phyloP scores from a whole-genome alignment of 2,797 vertebrate species.

The Selene dorsalis region DNA sequence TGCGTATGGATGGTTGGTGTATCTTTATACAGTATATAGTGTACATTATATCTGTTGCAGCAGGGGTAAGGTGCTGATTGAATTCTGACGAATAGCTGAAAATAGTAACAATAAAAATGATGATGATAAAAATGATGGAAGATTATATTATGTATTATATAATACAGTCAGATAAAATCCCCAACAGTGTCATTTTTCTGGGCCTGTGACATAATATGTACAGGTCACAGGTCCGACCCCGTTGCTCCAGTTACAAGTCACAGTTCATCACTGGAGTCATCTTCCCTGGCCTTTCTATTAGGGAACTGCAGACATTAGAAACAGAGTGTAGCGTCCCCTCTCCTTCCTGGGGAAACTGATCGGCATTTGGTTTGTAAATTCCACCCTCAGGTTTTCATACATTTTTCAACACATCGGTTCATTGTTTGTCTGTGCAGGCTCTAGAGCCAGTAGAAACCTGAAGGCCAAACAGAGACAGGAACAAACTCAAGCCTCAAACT shows the following conservation, averaged over 20 bases:
- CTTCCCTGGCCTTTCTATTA: not conserved
- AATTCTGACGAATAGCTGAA: not conserved
- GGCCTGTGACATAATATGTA: not conserved
- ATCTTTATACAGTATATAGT: slow-evolving; percentile 6
- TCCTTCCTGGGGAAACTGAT: slow-evolving; percentile 38
- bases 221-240: not conserved
- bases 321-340: slow-evolving; percentile 1
- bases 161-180: not conserved
- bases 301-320: slow-evolving; percentile 16
- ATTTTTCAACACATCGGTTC: slow-evolving; percentile 64
- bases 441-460: slow-evolving; percentile 44
- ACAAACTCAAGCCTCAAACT: not conserved
- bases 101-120: not conserved
- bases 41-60: not conserved
- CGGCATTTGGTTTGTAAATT: slow-evolving; percentile 61
- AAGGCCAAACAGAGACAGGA: slow-evolving; percentile 9
- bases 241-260: not conserved
- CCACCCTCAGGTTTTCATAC: slow-evolving; percentile 57
- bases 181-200: not conserved
- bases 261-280: not conserved
- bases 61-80: not conserved
- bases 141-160: not conserved
- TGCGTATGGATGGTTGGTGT: slow-evolving; percentile 30
- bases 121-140: not conserved
- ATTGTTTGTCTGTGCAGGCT: slow-evolving; percentile 52